Conservation (phyloP, 2,888 invertebrate species). For the Cataglyphis cursor region DNA sequence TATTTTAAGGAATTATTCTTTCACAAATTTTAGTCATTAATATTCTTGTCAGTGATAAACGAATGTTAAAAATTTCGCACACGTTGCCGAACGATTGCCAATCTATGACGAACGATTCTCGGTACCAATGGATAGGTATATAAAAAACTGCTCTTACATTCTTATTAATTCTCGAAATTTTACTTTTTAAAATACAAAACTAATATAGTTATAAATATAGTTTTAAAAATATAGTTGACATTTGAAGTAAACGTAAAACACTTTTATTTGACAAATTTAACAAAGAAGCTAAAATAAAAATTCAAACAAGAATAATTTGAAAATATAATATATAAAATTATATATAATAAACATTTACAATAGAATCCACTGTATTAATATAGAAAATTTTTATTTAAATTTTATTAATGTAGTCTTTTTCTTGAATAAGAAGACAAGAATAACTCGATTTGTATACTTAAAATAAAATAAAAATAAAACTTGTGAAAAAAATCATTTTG, state of each 20-base stretch:
- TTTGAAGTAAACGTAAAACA: not conserved
- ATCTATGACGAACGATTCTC: constrained; percentile 45
- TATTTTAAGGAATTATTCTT: not conserved
- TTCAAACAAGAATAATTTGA: not conserved
- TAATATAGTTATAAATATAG: not conserved
- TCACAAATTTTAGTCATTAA: not conserved
- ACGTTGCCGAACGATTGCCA: constrained; percentile 6
- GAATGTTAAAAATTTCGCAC: not conserved
- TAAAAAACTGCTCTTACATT: not conserved
- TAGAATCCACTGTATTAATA: not conserved
- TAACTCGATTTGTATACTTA: not conserved
- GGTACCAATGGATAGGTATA: constrained; percentile 53
- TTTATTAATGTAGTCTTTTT: not conserved
- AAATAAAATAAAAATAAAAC: too few relatives aligned
- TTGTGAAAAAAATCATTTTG: not conserved
- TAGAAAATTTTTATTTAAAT: not conserved
- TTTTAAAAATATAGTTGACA: not conserved
- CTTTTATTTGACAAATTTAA: not conserved
- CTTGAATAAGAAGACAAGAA: not conserved
- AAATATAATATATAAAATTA: not conserved
- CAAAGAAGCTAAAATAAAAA: not conserved
- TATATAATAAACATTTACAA: not conserved
- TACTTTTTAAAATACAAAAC: not conserved
- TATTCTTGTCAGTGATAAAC: not conserved
- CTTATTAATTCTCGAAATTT: constrained; percentile 9